A percentile compares a stretch with the other conserved stretches of the same genome.
Evolutionary conservation across 2,888 invertebrate species (phyloP).

Genomic region (Sarcophaga subvicina): DNA sequence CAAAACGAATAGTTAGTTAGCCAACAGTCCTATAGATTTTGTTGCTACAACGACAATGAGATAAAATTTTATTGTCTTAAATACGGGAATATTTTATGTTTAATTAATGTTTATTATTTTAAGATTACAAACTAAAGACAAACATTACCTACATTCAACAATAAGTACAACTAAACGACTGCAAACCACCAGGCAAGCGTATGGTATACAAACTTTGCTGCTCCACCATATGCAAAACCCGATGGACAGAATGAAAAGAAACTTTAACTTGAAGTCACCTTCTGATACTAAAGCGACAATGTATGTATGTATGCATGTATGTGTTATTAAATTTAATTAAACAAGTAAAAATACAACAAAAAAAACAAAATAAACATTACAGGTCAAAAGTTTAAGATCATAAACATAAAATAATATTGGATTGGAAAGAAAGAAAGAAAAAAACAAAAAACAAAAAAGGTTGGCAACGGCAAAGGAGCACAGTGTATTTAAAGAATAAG

Average conservation of each 20-base stretch:
- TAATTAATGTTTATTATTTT: constrained; percentile 61
- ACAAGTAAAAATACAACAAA: constrained; percentile 29
- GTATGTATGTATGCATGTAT: not conserved
- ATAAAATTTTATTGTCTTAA: constrained; percentile 53
- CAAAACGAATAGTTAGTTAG: too few relatives aligned
- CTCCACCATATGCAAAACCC: constrained; percentile 26
- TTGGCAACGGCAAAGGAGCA: not conserved
- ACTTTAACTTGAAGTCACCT: constrained; percentile 22
- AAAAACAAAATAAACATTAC: constrained; percentile 29
- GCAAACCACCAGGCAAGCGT: not conserved
- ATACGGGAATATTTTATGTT: constrained; percentile 46
- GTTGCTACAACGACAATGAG: constrained; percentile 45
- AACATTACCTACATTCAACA: constrained; percentile 58
- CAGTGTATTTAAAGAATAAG: not conserved
- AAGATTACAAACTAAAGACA: constrained; percentile 58
- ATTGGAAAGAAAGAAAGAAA: constrained; percentile 7
- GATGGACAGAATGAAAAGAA: not conserved
- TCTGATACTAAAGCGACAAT: not conserved
- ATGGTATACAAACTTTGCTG: not conserved
- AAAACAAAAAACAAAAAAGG: not conserved
- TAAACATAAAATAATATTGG: constrained; percentile 58
- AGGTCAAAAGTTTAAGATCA: constrained; percentile 68
- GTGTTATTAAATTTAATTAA: constrained; percentile 61
- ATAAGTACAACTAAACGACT: not conserved
- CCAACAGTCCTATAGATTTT: too few relatives aligned